These are phyloP conservation scores for Nycticorax nycticorax DNA, from an alignment of 2,113 vertebrate species.

Conservation along the genomic window DNA sequence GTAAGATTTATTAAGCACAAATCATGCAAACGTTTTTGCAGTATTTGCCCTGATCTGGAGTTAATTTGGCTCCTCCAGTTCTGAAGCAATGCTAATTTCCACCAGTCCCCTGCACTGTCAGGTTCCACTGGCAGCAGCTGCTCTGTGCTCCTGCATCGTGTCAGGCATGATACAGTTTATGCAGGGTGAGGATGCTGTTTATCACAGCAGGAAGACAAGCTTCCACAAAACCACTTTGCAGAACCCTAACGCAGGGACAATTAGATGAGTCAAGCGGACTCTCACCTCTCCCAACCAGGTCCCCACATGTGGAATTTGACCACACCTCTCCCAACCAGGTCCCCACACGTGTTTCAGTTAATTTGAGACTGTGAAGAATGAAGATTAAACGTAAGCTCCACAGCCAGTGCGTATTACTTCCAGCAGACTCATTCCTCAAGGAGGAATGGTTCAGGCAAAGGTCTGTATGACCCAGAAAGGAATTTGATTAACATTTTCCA, in stretches of 20 bases:
- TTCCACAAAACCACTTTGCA: background rate
- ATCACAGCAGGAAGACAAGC: background rate
- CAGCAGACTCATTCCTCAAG: background rate
- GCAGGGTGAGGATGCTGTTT: background rate
- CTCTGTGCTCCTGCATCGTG: background rate
- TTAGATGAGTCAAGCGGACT: background rate
- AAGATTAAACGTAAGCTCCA: background rate
- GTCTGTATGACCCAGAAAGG: background rate
- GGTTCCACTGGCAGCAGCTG: background rate
- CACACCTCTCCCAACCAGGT: background rate
- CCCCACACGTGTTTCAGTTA: background rate
- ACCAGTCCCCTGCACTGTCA: background rate
- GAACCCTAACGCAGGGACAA: background rate
- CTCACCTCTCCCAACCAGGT: background rate
- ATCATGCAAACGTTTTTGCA: background rate
- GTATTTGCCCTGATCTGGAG: background rate
- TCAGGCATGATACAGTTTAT: background rate
- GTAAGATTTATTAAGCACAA: background rate
- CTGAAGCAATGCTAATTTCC: background rate
- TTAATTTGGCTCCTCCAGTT: background rate
- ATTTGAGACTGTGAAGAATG: background rate
- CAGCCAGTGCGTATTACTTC: background rate
- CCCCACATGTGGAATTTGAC: background rate
- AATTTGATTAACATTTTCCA: background rate
- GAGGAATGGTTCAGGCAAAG: background rate